Conservation (phyloP, 2,113 vertebrate genomes). For the Odobenus rosmarus region DNA sequence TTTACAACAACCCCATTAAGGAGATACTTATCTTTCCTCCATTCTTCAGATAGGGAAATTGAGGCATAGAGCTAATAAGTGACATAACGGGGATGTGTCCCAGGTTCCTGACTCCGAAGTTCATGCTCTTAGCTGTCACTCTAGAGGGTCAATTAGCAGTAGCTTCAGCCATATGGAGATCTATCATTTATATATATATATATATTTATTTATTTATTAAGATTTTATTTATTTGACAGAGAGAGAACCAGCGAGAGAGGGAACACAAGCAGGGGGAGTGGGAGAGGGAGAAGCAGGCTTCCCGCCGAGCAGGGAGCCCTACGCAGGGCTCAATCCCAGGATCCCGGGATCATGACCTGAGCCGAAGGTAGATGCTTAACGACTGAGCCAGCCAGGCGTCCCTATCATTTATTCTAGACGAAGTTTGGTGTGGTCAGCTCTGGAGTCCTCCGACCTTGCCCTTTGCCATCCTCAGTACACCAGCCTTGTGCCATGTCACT, state of each 20-base stretch:
- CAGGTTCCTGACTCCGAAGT: background rate
- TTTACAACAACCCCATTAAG: background rate
- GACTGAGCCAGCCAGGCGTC: no score
- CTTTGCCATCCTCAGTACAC: background rate
- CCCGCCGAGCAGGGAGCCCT: no score
- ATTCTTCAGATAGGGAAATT: background rate
- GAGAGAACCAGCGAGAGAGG: no score
- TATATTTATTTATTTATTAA: no score
- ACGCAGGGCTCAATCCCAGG: no score
- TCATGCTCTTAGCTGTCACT: background rate
- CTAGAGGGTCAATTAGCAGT: background rate
- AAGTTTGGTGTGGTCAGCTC: background rate
- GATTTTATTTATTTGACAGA: no score
- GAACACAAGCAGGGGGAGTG: no score
- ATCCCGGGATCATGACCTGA: no score
- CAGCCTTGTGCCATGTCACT: background rate
- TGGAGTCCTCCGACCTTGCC: background rate
- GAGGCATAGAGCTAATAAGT: background rate
- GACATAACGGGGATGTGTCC: background rate
- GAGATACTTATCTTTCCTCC: background rate
- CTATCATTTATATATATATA: background rate
- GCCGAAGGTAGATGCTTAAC: no score
- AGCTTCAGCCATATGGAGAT: background rate
- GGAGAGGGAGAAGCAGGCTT: no score
- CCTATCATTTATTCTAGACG: background rate